Conservation (phyloP, 2,888 invertebrate genomes). For the Hyppa rectilinea region DNA sequence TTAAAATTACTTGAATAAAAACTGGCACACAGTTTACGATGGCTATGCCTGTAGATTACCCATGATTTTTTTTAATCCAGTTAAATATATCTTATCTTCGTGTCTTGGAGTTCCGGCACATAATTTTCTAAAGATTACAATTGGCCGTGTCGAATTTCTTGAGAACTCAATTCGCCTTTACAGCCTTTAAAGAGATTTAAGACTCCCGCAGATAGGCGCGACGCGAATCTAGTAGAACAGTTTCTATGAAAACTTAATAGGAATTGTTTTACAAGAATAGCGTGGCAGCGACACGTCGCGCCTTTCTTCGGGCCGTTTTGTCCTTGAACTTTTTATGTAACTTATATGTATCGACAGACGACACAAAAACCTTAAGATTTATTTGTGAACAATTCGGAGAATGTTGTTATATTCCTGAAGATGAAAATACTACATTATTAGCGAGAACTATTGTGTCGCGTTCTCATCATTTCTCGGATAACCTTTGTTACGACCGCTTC, state of each 20-base stretch:
- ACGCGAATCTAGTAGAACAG: no score
- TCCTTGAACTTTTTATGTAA: constrained; percentile 39
- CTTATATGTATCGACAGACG: background rate
- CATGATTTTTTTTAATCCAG: background rate
- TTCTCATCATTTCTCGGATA: constrained; percentile 45
- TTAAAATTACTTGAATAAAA: background rate
- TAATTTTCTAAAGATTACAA: background rate
- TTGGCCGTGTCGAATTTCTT: constrained; percentile 17
- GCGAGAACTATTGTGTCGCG: constrained; percentile 43
- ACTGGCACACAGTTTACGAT: background rate
- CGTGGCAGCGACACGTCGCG: no score
- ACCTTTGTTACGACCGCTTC: constrained; percentile 46
- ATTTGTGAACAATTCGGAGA: constrained; percentile 35
- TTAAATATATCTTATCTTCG: background rate
- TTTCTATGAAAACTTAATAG: no score
- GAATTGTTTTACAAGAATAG: no score
- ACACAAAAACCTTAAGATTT: constrained; percentile 27
- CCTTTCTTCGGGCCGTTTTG: no score
- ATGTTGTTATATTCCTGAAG: constrained; percentile 21
- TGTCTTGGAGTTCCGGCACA: background rate
- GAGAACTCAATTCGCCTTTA: constrained; percentile 3
- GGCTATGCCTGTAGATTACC: background rate
- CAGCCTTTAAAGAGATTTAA: no score
- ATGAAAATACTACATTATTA: constrained; percentile 52
- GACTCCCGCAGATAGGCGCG: no score